phyloP scores from a whole-genome alignment of 2,888 invertebrate genomes.

The Sphaerophoria taeniata region DNA sequence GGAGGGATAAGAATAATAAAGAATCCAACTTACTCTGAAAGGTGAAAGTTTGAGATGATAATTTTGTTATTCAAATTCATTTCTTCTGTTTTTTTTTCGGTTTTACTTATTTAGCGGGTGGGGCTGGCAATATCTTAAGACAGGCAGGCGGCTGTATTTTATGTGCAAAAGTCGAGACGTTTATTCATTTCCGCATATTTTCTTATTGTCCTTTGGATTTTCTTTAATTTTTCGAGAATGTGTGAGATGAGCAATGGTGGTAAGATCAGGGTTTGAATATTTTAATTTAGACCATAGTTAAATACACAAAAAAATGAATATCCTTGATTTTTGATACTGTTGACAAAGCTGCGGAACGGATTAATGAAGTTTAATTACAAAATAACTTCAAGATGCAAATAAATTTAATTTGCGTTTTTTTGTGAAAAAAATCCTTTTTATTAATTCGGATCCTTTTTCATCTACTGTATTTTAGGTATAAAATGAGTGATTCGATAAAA shows the following conservation, averaged over 20 bases:
- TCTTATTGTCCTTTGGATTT: slow-evolving; percentile 73
- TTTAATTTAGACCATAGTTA: slow-evolving; percentile 74
- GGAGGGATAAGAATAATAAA: slow-evolving; percentile 35
- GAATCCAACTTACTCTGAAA: slow-evolving; percentile 55
- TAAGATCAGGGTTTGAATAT: slow-evolving; percentile 64
- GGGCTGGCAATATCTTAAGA: slow-evolving; percentile 69
- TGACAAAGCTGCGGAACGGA: slow-evolving; percentile 2
- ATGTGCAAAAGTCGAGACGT: slow-evolving; percentile 78
- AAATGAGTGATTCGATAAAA: no score
- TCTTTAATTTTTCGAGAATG: slow-evolving; percentile 19
- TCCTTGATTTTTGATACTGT: slow-evolving; percentile 56
- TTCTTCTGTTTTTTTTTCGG: slow-evolving; percentile 50
- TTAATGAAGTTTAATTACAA: slow-evolving; percentile 30
- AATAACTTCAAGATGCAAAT: no score
- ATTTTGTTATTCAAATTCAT: slow-evolving; percentile 75
- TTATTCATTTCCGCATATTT: slow-evolving; percentile 82
- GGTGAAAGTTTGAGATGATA: slow-evolving; percentile 74
- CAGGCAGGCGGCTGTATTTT: slow-evolving; percentile 61
- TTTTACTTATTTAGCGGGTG: slow-evolving; percentile 6
- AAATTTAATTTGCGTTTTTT: no score
- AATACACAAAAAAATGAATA: slow-evolving; percentile 73
- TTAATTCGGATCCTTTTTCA: no score
- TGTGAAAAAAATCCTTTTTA: no score
- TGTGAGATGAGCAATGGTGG: slow-evolving; percentile 29
- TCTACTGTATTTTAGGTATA: no score